These are phyloP conservation scores for Eupithecia dodoneata DNA, from an alignment of 2,888 invertebrate species.

Conservation along the genomic window DNA sequence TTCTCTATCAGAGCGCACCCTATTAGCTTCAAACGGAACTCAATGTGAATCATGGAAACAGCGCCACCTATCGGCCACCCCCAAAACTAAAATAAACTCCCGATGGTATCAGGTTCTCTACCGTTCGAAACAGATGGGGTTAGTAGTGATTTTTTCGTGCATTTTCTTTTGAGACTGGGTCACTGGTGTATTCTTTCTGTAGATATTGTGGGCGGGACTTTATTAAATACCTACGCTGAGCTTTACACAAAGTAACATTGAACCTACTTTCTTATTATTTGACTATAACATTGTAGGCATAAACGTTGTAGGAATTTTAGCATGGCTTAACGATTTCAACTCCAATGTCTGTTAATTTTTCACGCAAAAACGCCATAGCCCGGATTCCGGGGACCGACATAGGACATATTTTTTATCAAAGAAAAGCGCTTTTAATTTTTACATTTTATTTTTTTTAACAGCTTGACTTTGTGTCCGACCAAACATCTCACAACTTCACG, in stretches of 20 bases:
- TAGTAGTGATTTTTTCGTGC: slow-evolving; percentile 11
- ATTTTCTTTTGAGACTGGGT: slow-evolving; percentile 4
- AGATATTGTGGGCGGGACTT: not conserved
- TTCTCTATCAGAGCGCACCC: not conserved
- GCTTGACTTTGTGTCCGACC: too few relatives aligned
- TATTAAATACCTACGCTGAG: not conserved
- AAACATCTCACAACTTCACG: too few relatives aligned
- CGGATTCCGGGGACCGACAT: too few relatives aligned
- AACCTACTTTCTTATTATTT: not conserved
- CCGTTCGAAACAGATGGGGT: slow-evolving; percentile 21
- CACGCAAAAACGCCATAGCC: too few relatives aligned
- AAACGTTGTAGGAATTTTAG: too few relatives aligned
- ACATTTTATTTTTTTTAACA: too few relatives aligned
- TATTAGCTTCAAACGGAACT: not conserved
- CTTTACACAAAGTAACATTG: not conserved
- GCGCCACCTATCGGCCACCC: not conserved
- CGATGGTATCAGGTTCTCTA: not conserved
- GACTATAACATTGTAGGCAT: too few relatives aligned
- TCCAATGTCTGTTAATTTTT: too few relatives aligned
- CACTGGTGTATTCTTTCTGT: not conserved
- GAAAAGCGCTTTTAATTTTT: too few relatives aligned
- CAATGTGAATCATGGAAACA: not conserved
- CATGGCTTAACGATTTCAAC: too few relatives aligned
- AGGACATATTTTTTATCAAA: too few relatives aligned
- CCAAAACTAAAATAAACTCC: not conserved